Evolutionary conservation across 2,113 vertebrate genomes (phyloP).

Genomic region (Psittacus erithacus): DNA sequence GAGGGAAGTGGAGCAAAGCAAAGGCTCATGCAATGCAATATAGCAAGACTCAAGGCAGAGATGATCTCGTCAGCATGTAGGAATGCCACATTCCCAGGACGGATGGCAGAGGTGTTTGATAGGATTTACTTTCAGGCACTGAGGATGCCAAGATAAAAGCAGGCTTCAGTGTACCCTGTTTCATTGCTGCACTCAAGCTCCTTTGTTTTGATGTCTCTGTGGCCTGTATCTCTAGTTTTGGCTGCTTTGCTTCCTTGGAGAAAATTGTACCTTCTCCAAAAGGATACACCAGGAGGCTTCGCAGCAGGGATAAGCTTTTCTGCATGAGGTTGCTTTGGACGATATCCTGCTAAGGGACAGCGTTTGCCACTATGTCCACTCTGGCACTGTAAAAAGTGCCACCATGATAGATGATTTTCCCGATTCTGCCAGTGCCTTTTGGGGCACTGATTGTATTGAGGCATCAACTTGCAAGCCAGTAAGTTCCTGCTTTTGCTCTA

Average conservation of each 20-base stretch:
- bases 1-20: neutral
- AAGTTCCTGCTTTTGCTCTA: neutral
- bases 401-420: neutral
- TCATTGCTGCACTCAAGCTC: neutral
- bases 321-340: neutral
- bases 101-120: neutral
- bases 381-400: neutral
- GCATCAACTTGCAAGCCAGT: neutral
- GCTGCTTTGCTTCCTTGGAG: neutral
- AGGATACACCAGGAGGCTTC: neutral
- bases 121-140: neutral
- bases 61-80: rapidly evolving
- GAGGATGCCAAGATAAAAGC: neutral
- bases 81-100: neutral
- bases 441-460: neutral
- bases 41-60: neutral
- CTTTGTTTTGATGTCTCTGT: neutral
- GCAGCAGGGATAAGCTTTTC: neutral
- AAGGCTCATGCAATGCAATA: neutral
- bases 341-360: neutral
- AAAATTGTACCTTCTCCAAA: neutral
- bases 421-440: neutral
- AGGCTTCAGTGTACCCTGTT: neutral
- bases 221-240: neutral
- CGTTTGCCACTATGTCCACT: neutral